A percentile compares a stretch with the other conserved stretches of the same genome.
These are phyloP conservation scores for Poeciliopsis paucimaculata DNA, from an alignment of 2,797 vertebrate species.

Conservation along the genomic window DNA sequence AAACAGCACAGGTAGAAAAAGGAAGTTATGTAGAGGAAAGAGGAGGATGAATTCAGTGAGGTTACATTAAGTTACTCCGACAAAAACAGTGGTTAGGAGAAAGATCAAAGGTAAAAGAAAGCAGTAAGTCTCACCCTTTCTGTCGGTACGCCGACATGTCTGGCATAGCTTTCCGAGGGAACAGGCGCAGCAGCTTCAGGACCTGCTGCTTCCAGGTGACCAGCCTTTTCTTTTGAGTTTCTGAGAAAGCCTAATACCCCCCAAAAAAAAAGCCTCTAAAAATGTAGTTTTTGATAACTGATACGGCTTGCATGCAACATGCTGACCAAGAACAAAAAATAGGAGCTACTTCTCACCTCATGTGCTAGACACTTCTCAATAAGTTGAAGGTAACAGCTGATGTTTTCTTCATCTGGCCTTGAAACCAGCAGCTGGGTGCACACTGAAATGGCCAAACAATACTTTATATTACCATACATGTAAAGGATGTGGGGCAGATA, in stretches of 20 bases:
- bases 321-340: background rate
- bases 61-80: constrained; percentile 32
- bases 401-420: constrained; percentile 95
- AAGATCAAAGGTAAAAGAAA: constrained; percentile 44
- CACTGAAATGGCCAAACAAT: constrained; percentile 72
- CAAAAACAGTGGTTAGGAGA: constrained; percentile 18
- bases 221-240: constrained; percentile 93
- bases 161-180: constrained; percentile 91
- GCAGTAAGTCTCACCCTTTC: constrained; percentile 85
- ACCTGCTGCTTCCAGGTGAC: constrained; percentile 98
- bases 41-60: constrained; percentile 10
- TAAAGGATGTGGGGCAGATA: background rate
- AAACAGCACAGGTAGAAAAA: constrained; percentile 32
- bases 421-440: constrained; percentile 96
- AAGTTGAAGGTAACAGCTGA: constrained; percentile 95
- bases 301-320: background rate
- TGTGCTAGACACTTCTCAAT: constrained; percentile 95
- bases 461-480: constrained; percentile 2
- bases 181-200: constrained; percentile 91
- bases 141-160: constrained; percentile 93
- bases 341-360: constrained; percentile 80
- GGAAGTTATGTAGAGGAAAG: constrained; percentile 16
- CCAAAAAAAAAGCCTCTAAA: background rate
- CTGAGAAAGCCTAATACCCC: constrained; percentile 88
- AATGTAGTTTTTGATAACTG: background rate